Percentiles rank a stretch among this genome's conserved stretches.
These are phyloP conservation scores for Micoletzkya japonica DNA, from an alignment of 2,888 invertebrate species.

Conservation along the genomic window DNA sequence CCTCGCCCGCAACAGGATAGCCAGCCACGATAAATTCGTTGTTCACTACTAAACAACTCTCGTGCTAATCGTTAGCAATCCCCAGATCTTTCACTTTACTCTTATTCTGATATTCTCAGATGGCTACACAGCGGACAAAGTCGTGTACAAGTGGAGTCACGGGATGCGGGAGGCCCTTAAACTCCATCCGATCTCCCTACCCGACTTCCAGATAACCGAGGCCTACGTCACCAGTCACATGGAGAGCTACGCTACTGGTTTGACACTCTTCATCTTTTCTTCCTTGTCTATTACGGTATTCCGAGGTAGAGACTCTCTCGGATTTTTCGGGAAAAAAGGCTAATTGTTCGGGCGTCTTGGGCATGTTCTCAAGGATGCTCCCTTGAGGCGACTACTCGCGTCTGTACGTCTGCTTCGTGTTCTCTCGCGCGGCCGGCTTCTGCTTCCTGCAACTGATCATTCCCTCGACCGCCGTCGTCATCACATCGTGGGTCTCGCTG, in stretches of 20 bases:
- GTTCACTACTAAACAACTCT: no score
- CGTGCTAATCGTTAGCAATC: no score
- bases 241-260: conserved; percentile 58
- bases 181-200: conserved; percentile 54
- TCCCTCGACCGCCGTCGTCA: conserved; percentile 62
- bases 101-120: conserved; percentile 44
- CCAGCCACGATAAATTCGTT: no score
- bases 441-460: conserved; percentile 53
- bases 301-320: neutral
- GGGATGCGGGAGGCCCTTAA: conserved; percentile 47
- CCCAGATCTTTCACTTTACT: no score
- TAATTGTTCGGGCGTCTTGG: no score
- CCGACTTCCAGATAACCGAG: conserved; percentile 59
- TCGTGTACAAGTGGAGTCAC: conserved; percentile 57
- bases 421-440: conserved; percentile 53
- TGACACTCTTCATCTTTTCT: conserved; percentile 11
- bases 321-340: conserved; percentile 17
- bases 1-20: no score
- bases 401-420: conserved; percentile 61
- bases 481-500: conserved; percentile 59
- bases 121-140: conserved; percentile 60
- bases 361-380: neutral
- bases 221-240: conserved; percentile 59
- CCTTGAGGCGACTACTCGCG: conserved; percentile 56
- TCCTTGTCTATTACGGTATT: neutral